Percentiles rank a stretch among this genome's conserved stretches.
These are phyloP conservation scores for Amblyraja radiata DNA, from an alignment of 2,797 vertebrate species.

Conservation along the genomic window DNA sequence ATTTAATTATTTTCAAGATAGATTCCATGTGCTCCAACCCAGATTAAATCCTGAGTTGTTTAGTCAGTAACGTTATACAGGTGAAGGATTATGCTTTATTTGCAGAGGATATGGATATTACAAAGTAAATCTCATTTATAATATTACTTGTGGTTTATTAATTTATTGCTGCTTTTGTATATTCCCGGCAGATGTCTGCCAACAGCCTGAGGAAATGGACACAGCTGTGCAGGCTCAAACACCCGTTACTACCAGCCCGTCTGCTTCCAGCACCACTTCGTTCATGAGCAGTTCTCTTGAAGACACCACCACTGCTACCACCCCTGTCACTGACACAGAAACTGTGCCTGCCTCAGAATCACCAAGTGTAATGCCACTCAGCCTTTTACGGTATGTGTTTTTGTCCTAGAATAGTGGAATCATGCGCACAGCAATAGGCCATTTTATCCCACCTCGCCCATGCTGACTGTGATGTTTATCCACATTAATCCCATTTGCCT, in stretches of 20 bases:
- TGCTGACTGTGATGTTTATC: too few relatives aligned
- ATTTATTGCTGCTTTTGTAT: not conserved
- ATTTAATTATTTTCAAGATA: not conserved
- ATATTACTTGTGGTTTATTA: not conserved
- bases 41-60: not conserved
- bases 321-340: constrained; percentile 91
- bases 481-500: too few relatives aligned
- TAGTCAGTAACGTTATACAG: not conserved
- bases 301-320: constrained; percentile 95
- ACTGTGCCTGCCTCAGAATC: constrained; percentile 89
- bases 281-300: constrained; percentile 98
- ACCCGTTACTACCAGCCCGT: constrained; percentile 92
- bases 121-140: not conserved
- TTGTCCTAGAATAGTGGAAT: not conserved
- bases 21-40: too few relatives aligned
- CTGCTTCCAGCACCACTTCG: constrained; percentile 93
- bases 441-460: too few relatives aligned
- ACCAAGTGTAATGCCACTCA: constrained; percentile 92
- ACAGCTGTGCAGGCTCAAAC: constrained; percentile 82
- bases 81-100: not conserved
- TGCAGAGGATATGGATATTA: not conserved
- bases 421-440: too few relatives aligned
- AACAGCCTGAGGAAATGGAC: constrained; percentile 76
- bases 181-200: constrained; percentile 59
- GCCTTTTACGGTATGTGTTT: constrained; percentile 76